Evolutionary conservation across 2,113 vertebrate genomes (phyloP).

Genomic region (Crypturellus undulatus): DNA sequence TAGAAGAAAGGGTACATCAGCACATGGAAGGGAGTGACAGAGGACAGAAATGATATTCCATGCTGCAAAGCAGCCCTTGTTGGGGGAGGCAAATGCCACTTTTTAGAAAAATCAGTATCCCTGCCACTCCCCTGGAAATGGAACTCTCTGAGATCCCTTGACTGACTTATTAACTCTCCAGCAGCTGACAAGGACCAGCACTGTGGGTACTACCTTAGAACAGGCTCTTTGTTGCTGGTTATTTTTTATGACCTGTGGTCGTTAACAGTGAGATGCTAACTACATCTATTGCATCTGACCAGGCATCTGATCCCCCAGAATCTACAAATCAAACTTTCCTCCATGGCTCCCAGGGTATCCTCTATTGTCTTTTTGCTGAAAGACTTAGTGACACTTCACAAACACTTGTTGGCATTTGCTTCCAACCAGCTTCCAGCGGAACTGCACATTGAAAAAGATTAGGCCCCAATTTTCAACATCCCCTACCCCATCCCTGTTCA

Average conservation of each 20-base stretch:
- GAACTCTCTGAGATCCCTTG: conserved; percentile 1
- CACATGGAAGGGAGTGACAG: not conserved
- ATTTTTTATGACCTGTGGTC: not conserved
- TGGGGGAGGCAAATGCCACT: not conserved
- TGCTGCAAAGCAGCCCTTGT: not conserved
- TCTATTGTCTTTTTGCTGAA: not conserved
- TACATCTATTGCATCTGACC: not conserved
- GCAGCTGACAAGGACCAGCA: not conserved
- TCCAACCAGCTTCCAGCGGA: not conserved
- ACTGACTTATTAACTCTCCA: not conserved
- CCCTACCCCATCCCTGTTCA: not conserved
- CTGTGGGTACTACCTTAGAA: not conserved
- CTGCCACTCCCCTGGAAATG: not conserved
- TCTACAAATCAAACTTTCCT: not conserved
- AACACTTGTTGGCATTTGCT: not conserved
- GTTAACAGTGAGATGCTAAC: not conserved
- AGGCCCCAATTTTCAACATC: not conserved
- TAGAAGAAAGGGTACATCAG: conserved; percentile 1
- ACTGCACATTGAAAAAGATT: not conserved
- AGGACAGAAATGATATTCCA: not conserved
- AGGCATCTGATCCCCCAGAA: not conserved
- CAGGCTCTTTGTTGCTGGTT: not conserved
- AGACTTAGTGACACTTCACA: not conserved
- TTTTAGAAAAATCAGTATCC: conserved; percentile 15
- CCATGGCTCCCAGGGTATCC: not conserved